Evolutionary conservation across 2,113 vertebrate species (phyloP).

Genomic region (sheep (Ovis aries)): ARS-UI_Ramb_v3.0 NC_056054.1:59169001-59169500

Average conservation of each 20-base stretch:
- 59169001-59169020: not conserved
- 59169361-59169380: not conserved
- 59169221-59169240: not conserved
- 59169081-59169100: constrained; percentile 1
- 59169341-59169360: not conserved
- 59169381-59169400: not conserved
- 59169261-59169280: not conserved
- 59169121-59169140: not conserved
- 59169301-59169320: not conserved
- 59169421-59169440: constrained; percentile 58
- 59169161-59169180: constrained; percentile 7
- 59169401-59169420: constrained; percentile 39
- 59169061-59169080: not conserved
- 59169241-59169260: not conserved
- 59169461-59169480: constrained; percentile 65
- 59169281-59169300: not conserved
- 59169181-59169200: not conserved
- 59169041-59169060: constrained; percentile 6
- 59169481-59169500: constrained; percentile 73
- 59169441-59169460: constrained; percentile 50
- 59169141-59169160: constrained; percentile 1
- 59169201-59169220: not conserved
- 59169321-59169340: not conserved
- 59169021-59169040: constrained; percentile 27
- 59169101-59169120: not conserved